Conservation (phyloP, 35 echinoderm and acorn worm species). For the Apostichopus japonicus region DNA sequence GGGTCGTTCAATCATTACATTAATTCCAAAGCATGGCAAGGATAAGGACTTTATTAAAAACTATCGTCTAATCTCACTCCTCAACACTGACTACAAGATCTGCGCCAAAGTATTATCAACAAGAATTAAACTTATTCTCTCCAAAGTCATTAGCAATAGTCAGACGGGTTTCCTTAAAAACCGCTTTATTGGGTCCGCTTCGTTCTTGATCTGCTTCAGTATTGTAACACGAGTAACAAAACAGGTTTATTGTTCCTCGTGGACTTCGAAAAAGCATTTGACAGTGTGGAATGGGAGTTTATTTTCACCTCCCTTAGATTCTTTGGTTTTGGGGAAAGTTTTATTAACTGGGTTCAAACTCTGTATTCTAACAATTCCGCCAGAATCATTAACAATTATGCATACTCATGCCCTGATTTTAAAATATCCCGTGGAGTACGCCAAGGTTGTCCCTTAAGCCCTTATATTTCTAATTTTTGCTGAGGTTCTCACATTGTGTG, state of each 20-base stretch:
- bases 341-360: conserved; percentile 10
- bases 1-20: neutral
- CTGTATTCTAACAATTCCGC: neutral
- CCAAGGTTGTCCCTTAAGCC: conserved; percentile 27
- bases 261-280: conserved; percentile 45
- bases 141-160: neutral
- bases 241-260: neutral
- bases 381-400: neutral
- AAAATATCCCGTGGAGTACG: neutral
- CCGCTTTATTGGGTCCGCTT: neutral
- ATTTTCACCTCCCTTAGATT: neutral
- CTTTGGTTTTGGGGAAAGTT: neutral
- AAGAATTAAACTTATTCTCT: neutral
- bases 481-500: neutral
- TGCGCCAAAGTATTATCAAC: neutral
- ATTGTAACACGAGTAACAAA: neutral
- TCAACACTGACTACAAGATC: neutral
- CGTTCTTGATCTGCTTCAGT: neutral
- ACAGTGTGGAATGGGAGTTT: conserved; percentile 5
- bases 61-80: neutral
- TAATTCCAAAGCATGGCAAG: neutral
- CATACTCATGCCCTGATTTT: neutral
- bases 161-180: neutral
- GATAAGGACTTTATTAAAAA: neutral
- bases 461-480: neutral